Base-by-base conservation (phyloP, 2,797 vertebrate genomes). In the Rhodeus uyekii region DNA sequence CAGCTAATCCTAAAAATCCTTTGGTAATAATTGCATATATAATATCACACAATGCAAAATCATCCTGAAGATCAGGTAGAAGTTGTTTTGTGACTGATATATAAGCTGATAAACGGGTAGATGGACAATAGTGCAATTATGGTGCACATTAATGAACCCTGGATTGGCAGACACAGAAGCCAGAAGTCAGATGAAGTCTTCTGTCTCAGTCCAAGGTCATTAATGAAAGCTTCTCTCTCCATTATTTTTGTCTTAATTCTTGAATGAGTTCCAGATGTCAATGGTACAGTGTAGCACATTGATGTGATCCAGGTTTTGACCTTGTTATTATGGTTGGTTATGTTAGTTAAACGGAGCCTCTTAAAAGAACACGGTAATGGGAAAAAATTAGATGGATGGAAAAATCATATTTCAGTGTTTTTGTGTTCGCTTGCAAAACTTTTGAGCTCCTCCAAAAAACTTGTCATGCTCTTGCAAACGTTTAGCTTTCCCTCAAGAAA, bases 191-290 rank as follows among this genome's bases (percentile, higher is more conserved):
- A 73, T 42, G 24, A 36, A 36, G 42, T 48, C 16, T 7, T 69
- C 42, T 64, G 46, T 76, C 78, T 76, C 73, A 60, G 44, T 81
- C 42, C 68, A 55, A 86, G 78, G 82, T 64, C 74, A 69, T 14
- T 44, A 58, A 63, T 83, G 67, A 61, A 44, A 74, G 67, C 16
- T 32, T 42, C 22, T 58, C 29, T 38, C 38, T 36, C 48, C 48
- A 69, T 80, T 61, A 63, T 74, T 76, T 29, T 13, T 16, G 42
- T 42, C 53, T 79, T 19, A 61, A 38, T 36, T 84, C 76, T 75
- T 83, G 81, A 83, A 80, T 24, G 8, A 34, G 60, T 42, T 67
- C 74, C 73, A 81, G 24, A 32, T 69, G 34, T 72, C 50, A 68
- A 55, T 50, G 24, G 74, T 61, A 39, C 24, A 53, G 13, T 32